A percentile compares a stretch with the other conserved stretches of the same genome.
These are phyloP conservation scores for Galerucella pusilla DNA, from an alignment of 2,888 invertebrate genomes.

Conservation along the genomic window DNA sequence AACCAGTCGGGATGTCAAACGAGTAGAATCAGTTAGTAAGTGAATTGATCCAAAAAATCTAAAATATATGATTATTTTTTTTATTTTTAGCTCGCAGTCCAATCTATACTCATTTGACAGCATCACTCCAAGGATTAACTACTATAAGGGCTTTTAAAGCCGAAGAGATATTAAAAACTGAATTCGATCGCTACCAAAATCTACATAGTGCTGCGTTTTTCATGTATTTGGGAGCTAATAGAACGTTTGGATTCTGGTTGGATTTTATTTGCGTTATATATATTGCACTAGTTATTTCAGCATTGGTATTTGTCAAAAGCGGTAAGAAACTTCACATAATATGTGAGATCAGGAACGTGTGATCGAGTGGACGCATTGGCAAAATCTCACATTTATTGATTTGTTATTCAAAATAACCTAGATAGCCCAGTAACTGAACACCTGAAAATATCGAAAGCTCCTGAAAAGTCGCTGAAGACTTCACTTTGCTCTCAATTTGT, in stretches of 20 bases:
- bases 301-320: conserved; percentile 72
- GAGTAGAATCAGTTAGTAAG: conserved; percentile 76
- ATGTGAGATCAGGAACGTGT: too few relatives aligned
- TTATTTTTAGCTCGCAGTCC: conserved; percentile 76
- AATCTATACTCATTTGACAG: conserved; percentile 79
- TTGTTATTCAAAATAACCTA: too few relatives aligned
- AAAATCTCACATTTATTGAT: too few relatives aligned
- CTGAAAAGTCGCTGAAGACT: too few relatives aligned
- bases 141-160: conserved; percentile 80
- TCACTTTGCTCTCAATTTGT: too few relatives aligned
- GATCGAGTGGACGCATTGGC: too few relatives aligned
- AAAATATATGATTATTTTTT: not conserved
- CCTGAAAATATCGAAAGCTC: too few relatives aligned
- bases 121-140: conserved; percentile 79
- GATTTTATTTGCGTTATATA: conserved; percentile 76
- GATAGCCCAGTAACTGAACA: too few relatives aligned
- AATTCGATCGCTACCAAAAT: conserved; percentile 73
- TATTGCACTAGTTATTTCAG: conserved; percentile 73
- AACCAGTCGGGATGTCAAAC: conserved; percentile 80
- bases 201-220: conserved; percentile 80
- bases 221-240: conserved; percentile 71
- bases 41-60: conserved; percentile 57
- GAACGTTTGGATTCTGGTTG: conserved; percentile 78
- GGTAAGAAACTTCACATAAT: conserved; percentile 57
- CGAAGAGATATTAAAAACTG: conserved; percentile 70